Conservation (phyloP, 2,888 invertebrate species). For the Cephalotes varians region DNA sequence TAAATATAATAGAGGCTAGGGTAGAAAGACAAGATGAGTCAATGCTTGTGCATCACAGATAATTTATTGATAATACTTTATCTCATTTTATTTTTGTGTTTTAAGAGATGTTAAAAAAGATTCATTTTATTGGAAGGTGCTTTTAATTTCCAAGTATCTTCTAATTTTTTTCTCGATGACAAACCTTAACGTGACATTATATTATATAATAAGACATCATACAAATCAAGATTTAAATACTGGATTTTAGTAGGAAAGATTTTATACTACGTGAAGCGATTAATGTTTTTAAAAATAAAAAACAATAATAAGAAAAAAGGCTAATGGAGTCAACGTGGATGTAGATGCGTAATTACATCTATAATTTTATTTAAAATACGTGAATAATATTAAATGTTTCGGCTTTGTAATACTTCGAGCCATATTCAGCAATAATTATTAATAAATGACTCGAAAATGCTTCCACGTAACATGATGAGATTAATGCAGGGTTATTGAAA, state of each 20-base stretch:
- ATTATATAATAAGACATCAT: not conserved
- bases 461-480: no score
- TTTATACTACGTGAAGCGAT: not conserved
- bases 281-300: not conserved
- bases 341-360: no score
- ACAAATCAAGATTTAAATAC: not conserved
- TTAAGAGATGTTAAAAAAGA: not conserved
- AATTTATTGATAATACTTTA: not conserved
- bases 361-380: no score
- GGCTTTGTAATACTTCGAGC: no score
- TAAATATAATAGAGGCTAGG: not conserved
- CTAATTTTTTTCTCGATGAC: not conserved
- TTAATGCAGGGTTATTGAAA: no score
- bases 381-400: no score
- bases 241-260: not conserved
- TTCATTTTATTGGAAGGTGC: not conserved
- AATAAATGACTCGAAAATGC: no score
- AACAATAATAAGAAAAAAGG: no score
- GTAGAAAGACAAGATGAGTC: not conserved
- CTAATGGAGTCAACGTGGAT: no score
- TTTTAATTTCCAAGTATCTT: not conserved
- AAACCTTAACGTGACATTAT: not conserved
- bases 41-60: not conserved
- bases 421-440: no score
- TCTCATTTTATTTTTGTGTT: not conserved